phyloP scores from a whole-genome alignment of 2,797 vertebrate genomes.

The Gambusia yucatana region DNA sequence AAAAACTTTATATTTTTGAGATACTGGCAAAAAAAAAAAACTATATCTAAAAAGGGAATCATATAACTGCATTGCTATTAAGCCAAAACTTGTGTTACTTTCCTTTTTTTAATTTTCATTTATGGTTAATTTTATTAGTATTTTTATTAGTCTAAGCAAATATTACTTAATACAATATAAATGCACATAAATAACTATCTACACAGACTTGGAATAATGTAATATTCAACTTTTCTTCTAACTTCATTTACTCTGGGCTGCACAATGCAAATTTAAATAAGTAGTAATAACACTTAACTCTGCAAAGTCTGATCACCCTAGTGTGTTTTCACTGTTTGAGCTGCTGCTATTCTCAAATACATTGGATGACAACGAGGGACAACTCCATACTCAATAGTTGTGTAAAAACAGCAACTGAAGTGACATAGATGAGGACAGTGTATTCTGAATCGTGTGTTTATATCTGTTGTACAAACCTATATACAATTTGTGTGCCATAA shows the following conservation, averaged over 20 bases:
- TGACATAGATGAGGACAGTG: conserved; percentile 39
- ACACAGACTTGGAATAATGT: conserved; percentile 51
- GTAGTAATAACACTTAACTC: conserved; percentile 53
- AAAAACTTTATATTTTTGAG: conserved; percentile 89
- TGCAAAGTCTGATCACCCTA: conserved; percentile 52
- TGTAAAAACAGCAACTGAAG: conserved; percentile 47
- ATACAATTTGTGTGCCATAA: conserved; percentile 79
- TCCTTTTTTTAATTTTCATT: conserved; percentile 46
- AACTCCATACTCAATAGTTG: conserved; percentile 48
- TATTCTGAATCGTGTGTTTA: conserved; percentile 60
- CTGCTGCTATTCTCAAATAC: conserved; percentile 70
- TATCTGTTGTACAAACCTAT: conserved; percentile 59
- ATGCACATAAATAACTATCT: conserved; percentile 63
- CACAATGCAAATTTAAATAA: conserved; percentile 62
- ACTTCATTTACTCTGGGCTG: conserved; percentile 55
- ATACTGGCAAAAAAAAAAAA: conserved; percentile 76
- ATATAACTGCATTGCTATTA: conserved; percentile 86
- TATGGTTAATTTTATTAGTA: conserved; percentile 29
- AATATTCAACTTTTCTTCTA: conserved; percentile 46
- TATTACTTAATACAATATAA: conserved; percentile 63
- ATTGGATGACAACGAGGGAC: conserved; percentile 49
- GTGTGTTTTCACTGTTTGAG: conserved; percentile 46
- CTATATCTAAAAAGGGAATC: conserved; percentile 81
- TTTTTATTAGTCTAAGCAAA: conserved; percentile 57
- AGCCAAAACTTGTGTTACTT: conserved; percentile 81